Percentiles rank a stretch among this genome's conserved stretches.
Evolutionary conservation across 2,797 vertebrate species (phyloP).

Genomic region (Crenichthys baileyi): DNA sequence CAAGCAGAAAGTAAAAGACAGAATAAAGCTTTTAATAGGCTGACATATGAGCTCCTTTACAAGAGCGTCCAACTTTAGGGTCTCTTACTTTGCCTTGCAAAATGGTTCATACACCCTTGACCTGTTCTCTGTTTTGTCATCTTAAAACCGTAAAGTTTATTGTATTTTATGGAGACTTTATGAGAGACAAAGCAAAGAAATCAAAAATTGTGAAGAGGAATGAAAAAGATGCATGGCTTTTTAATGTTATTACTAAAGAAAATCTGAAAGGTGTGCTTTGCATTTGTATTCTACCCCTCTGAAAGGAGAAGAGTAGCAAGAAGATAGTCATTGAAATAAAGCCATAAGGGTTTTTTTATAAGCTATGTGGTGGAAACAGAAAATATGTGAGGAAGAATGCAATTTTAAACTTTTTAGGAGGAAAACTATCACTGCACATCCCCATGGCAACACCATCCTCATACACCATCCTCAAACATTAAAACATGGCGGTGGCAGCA

Average conservation of each 20-base stretch:
- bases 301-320: no score
- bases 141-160: background rate
- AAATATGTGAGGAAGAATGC: no score
- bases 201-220: background rate
- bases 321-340: no score
- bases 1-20: background rate
- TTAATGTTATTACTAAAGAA: background rate
- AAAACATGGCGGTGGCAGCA: background rate
- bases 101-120: background rate
- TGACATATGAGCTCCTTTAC: background rate
- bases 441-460: background rate
- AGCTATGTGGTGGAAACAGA: no score
- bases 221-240: background rate
- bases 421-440: background rate
- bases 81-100: slow-evolving; percentile 1
- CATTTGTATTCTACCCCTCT: no score
- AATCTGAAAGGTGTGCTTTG: no score
- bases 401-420: no score
- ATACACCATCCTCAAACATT: no score
- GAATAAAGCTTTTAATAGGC: background rate
- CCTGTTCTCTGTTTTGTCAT: background rate
- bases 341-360: no score
- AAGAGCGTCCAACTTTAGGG: background rate
- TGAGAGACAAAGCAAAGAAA: background rate
- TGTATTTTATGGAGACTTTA: background rate